A percentile compares a stretch with the other conserved stretches of the same genome.
Evolutionary conservation across 2,113 vertebrate species (phyloP).

Genomic region (Rhodinocichla rosea): DNA sequence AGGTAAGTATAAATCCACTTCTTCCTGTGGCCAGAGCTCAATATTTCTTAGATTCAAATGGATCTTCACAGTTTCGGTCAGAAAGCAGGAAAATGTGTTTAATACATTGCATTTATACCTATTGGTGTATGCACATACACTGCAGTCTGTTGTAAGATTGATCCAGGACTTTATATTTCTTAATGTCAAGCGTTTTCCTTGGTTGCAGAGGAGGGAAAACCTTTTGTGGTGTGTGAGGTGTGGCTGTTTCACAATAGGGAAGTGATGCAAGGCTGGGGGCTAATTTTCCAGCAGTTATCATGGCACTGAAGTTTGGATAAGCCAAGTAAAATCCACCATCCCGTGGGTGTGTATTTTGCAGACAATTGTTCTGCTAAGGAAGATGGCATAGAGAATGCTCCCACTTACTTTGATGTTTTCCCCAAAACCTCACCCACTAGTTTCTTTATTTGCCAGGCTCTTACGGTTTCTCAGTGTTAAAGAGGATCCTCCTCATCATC

Average conservation of each 20-base stretch:
- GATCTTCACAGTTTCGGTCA: background rate
- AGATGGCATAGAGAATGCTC: background rate
- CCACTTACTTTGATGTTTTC: background rate
- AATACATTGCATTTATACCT: background rate
- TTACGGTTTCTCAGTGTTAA: background rate
- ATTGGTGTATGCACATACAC: background rate
- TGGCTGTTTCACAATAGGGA: background rate
- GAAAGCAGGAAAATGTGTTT: background rate
- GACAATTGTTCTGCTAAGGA: background rate
- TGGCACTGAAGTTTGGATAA: background rate
- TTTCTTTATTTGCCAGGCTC: background rate
- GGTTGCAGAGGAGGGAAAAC: background rate
- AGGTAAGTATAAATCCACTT: background rate
- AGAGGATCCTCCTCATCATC: background rate
- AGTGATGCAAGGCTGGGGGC: background rate
- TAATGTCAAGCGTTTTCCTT: background rate
- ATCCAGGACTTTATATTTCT: background rate
- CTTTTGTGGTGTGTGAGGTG: background rate
- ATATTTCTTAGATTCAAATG: background rate
- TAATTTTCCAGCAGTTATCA: background rate
- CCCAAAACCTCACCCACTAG: rapidly evolving
- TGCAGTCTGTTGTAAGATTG: background rate
- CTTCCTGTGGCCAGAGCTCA: background rate
- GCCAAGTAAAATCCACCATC: background rate
- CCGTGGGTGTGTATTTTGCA: background rate